Conservation (phyloP, 1,140 invertebrate genomes). For the Andricus grossulariae region DNA sequence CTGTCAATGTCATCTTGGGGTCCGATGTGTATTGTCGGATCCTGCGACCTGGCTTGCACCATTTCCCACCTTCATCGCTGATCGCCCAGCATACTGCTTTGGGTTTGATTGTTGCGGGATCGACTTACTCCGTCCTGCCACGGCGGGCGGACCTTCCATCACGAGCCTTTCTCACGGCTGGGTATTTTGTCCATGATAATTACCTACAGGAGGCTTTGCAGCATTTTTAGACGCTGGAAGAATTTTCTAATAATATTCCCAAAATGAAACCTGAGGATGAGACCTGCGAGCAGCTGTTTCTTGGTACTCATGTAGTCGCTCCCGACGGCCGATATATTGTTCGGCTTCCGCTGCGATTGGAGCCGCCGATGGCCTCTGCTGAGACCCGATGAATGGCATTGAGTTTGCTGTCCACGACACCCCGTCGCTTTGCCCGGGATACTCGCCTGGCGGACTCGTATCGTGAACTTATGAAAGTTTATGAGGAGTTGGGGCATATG, state of each 20-base stretch:
- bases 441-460: constrained; percentile 45
- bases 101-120: constrained; percentile 59
- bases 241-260: too few relatives aligned
- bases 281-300: constrained; percentile 40
- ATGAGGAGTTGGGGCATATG: too few relatives aligned
- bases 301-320: background rate
- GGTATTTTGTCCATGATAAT: background rate
- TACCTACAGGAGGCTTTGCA: constrained; percentile 29
- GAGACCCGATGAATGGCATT: constrained; percentile 27
- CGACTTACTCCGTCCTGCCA: background rate
- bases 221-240: too few relatives aligned
- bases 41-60: constrained; percentile 29
- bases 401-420: background rate
- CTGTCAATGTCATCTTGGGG: constrained; percentile 42
- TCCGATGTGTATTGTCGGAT: too few relatives aligned
- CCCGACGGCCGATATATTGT: constrained; percentile 25
- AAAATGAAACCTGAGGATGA: too few relatives aligned
- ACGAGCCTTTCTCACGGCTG: too few relatives aligned
- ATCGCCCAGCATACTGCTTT: constrained; percentile 58
- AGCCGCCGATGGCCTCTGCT: background rate
- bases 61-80: constrained; percentile 8
- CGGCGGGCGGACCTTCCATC: constrained; percentile 32
- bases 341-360: constrained; percentile 14
- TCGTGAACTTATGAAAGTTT: too few relatives aligned
- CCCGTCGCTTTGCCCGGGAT: too few relatives aligned